Percentiles rank a stretch among this genome's conserved stretches.
These are phyloP conservation scores for Elymnias hypermnestra DNA, from an alignment of 1,140 invertebrate species.

Conservation along the genomic window DNA sequence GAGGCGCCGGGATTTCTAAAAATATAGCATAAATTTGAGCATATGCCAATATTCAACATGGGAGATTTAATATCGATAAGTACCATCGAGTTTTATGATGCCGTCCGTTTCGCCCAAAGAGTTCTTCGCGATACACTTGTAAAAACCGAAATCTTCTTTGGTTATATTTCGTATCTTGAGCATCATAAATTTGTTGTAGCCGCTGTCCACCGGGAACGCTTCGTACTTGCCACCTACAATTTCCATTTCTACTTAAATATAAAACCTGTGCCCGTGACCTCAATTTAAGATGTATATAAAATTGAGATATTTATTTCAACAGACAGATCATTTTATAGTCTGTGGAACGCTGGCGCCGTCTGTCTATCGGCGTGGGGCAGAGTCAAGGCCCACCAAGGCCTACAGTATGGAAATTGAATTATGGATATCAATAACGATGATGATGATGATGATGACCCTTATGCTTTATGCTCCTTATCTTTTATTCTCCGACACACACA, in stretches of 20 bases:
- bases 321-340: too few species aligned
- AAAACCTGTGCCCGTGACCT: slow-evolving; percentile 41
- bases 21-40: slow-evolving; percentile 15
- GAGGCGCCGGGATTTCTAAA: slow-evolving; percentile 66
- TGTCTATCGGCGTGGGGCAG: too few species aligned
- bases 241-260: slow-evolving; percentile 76
- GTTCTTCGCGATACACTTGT: slow-evolving; percentile 79
- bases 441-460: too few species aligned
- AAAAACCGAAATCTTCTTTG: slow-evolving; percentile 77
- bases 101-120: slow-evolving; percentile 77
- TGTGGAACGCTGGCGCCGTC: too few species aligned
- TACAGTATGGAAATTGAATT: too few species aligned
- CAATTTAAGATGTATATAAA: slow-evolving; percentile 2
- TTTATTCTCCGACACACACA: too few species aligned
- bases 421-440: too few species aligned
- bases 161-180: slow-evolving; percentile 75
- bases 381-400: too few species aligned
- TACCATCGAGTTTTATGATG: slow-evolving; percentile 77
- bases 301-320: neutral
- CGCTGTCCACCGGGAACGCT: slow-evolving; percentile 74
- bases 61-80: slow-evolving; percentile 23
- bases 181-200: slow-evolving; percentile 78
- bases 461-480: too few species aligned
- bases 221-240: slow-evolving; percentile 78
- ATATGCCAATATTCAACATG: slow-evolving; percentile 7